phyloP scores from a whole-genome alignment of 1,140 invertebrate genomes.

The Drosophila triauraria region DNA sequence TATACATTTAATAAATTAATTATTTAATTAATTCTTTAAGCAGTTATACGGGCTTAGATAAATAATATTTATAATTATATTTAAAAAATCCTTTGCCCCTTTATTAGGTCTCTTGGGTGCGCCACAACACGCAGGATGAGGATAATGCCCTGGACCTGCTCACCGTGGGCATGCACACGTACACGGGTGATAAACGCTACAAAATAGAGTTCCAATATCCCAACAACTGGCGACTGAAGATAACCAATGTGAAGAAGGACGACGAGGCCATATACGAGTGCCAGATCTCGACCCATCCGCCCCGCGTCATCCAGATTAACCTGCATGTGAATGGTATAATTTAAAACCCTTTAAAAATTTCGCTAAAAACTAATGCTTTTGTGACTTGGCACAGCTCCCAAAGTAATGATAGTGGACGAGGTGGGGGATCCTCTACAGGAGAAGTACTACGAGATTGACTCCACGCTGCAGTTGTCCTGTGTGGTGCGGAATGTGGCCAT shows the following conservation, averaged over 20 bases:
- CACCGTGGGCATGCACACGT: slow-evolving; percentile 89
- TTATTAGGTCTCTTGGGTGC: slow-evolving; percentile 90
- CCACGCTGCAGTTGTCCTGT: slow-evolving; percentile 90
- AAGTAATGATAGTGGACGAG: slow-evolving; percentile 91
- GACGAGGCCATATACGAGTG: slow-evolving; percentile 91
- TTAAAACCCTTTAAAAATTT: neutral
- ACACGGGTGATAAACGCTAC: slow-evolving; percentile 90
- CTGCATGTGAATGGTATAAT: slow-evolving; percentile 89
- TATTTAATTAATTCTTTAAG: neutral
- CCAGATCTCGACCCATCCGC: slow-evolving; percentile 92
- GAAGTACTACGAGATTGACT: slow-evolving; percentile 92
- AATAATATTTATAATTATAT: no score
- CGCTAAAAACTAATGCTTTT: neutral
- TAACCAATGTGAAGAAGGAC: slow-evolving; percentile 89
- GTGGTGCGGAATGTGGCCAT: slow-evolving; percentile 90
- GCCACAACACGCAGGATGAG: slow-evolving; percentile 88
- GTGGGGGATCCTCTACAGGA: slow-evolving; percentile 89
- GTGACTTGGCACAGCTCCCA: slow-evolving; percentile 87
- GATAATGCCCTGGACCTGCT: slow-evolving; percentile 87
- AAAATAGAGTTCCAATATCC: slow-evolving; percentile 91
- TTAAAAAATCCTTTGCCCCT: neutral
- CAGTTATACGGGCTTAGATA: neutral
- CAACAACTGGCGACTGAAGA: slow-evolving; percentile 91
- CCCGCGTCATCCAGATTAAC: slow-evolving; percentile 90
- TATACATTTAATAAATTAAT: no score